Evolutionary conservation across 1,140 invertebrate species (phyloP), one percentile per base, ranked within the genome.

Genomic region (Hylaeus volcanicus): DNA sequence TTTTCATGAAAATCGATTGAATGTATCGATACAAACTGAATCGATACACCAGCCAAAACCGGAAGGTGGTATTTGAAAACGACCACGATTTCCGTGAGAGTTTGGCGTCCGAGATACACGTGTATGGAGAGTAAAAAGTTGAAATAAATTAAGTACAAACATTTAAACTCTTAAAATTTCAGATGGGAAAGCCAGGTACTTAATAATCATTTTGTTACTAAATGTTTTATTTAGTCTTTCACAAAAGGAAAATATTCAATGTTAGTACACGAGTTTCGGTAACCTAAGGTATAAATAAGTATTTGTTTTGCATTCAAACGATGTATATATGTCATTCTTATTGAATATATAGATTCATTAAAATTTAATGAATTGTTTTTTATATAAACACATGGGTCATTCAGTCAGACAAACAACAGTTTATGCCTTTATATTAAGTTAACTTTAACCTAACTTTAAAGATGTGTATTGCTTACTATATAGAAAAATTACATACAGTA

Each of bases 151-250:
- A 6, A 37, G 11, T 5, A 56, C 14, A 48, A 12, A 53, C 14
- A 80, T 43, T 66, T 69, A 43, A 5, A 5, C 8, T 15, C 53
- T 41, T 69, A 37, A 9, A 3, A 14, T 64, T 37, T 0, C 8
- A 71, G 41, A 86, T 86, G 84, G 84, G 84, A 48, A 85, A 55
- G 56, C 83, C 83, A 82, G 79, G 83, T 86, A 86, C 78, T 5
- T 43, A 51, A 37, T 41, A 39, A 26, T 82, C 0, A 12, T n/a
- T 43, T 2, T 26, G 1, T 39, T 65, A n/a, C 11, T 37, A 41
- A 3, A 43, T 11, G 9, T 71, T 56, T 71, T 56, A 41, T 68
- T 56, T n/a, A 14, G 65, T 53, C 1, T 3, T 53, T 53, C 53
- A 12, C 0, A 9, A 63, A 43, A 41, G 43, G 5, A 63, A 43